Evolutionary conservation across 2,797 vertebrate species (phyloP).

Genomic region (Phrynocephalus vlangalii): DNA sequence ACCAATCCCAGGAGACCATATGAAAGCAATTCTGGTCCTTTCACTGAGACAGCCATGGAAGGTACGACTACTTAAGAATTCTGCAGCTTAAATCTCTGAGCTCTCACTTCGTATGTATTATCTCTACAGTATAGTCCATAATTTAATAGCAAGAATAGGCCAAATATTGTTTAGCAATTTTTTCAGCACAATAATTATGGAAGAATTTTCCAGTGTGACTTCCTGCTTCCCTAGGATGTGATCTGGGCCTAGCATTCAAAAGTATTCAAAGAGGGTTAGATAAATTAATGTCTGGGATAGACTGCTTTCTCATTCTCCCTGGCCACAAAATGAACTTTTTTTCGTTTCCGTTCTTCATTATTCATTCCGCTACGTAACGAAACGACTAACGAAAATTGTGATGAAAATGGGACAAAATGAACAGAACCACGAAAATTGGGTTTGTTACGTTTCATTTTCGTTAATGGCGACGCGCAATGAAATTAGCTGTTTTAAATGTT

Average conservation of each 20-base stretch:
- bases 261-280: neutral
- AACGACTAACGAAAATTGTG: too few relatives aligned
- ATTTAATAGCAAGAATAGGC: neutral
- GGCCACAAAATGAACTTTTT: too few relatives aligned
- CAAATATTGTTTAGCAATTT: neutral
- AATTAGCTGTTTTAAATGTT: too few relatives aligned
- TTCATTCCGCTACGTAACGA: too few relatives aligned
- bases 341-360: too few relatives aligned
- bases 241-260: neutral
- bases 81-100: neutral
- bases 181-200: neutral
- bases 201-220: neutral
- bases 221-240: neutral
- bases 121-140: neutral
- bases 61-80: neutral
- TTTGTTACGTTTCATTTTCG: too few relatives aligned
- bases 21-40: neutral
- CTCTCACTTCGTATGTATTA: neutral
- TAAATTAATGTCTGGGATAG: neutral
- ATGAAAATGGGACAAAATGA: too few relatives aligned
- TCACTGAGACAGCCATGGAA: neutral
- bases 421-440: too few relatives aligned
- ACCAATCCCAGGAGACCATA: neutral
- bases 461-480: too few relatives aligned
- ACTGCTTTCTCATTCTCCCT: neutral